Evolutionary conservation across 1,140 invertebrate genomes (phyloP).

Genomic region (Phymorhynchus buccinoides): DNA sequence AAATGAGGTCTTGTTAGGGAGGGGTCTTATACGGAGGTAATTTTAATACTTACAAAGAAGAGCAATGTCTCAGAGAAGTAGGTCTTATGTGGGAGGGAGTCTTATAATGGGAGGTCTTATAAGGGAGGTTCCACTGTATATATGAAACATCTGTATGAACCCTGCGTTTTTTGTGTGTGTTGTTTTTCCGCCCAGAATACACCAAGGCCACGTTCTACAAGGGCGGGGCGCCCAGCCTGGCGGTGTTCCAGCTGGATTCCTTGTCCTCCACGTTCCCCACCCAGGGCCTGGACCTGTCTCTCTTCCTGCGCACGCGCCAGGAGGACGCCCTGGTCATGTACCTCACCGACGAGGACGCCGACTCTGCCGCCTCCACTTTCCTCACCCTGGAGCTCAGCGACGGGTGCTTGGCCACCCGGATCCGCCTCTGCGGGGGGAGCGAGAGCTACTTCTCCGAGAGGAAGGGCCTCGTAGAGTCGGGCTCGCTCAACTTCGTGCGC

Average conservation of each 20-base stretch:
- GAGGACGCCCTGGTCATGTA: conserved; percentile 89
- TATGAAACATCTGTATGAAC: too few relatives aligned
- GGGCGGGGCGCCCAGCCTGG: conserved; percentile 42
- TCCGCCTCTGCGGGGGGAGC: conserved; percentile 73
- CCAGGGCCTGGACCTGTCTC: conserved; percentile 84
- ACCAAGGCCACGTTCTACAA: conserved; percentile 57
- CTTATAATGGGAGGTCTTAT: too few relatives aligned
- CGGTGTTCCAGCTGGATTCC: conserved; percentile 45
- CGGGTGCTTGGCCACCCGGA: conserved; percentile 84
- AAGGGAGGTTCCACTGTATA: too few relatives aligned
- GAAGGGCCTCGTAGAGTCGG: conserved; percentile 84
- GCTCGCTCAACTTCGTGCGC: conserved; percentile 86
- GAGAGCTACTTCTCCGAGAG: conserved; percentile 23
- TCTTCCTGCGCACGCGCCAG: conserved; percentile 91
- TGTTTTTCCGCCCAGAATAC: conserved; percentile 49
- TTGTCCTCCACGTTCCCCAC: conserved; percentile 22
- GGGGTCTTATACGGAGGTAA: too few relatives aligned
- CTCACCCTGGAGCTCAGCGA: conserved; percentile 78
- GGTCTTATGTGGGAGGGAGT: too few relatives aligned
- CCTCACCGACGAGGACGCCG: conserved; percentile 77
- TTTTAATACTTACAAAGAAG: too few relatives aligned
- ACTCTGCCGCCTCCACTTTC: conserved; percentile 41
- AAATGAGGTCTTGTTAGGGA: too few relatives aligned
- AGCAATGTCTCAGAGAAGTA: too few relatives aligned
- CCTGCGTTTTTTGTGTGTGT: background rate